These are phyloP conservation scores for Mimachlamys varia DNA, from an alignment of 2,888 invertebrate genomes.

Conservation along the genomic window DNA sequence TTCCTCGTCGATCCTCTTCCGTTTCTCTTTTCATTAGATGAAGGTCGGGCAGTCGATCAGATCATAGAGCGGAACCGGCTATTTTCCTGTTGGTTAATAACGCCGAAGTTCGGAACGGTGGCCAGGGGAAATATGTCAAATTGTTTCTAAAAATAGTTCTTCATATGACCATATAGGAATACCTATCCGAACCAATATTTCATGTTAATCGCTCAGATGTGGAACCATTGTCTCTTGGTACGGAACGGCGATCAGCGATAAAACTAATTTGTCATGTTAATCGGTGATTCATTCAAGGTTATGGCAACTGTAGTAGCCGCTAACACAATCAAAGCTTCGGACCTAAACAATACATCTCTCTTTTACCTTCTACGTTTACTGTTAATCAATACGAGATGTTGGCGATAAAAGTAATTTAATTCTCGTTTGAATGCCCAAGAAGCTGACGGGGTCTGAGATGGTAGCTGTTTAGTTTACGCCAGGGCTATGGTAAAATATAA, in stretches of 20 bases:
- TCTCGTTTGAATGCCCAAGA: not conserved
- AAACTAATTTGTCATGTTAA: slow-evolving; percentile 13
- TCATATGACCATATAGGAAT: not conserved
- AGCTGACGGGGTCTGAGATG: not conserved
- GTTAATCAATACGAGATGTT: slow-evolving; percentile 5
- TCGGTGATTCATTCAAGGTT: not conserved
- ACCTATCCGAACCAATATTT: not conserved
- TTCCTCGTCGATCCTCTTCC: not conserved
- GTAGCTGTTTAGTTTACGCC: slow-evolving; percentile 9
- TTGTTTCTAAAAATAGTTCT: not conserved
- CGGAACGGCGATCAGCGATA: not conserved
- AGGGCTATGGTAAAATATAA: not conserved
- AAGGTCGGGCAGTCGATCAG: not conserved
- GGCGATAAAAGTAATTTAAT: not conserved
- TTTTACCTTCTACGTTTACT: not conserved
- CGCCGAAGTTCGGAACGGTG: not conserved
- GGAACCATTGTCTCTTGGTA: not conserved
- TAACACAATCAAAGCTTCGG: not conserved
- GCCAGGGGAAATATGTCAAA: not conserved
- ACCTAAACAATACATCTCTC: not conserved
- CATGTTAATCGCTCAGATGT: not conserved
- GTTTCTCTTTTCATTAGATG: slow-evolving; percentile 8
- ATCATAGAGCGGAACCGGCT: not conserved
- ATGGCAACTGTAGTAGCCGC: not conserved
- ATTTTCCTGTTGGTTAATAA: not conserved